phyloP scores from a whole-genome alignment of 2,113 vertebrate species.

The Phoxinus phoxinus region DNA sequence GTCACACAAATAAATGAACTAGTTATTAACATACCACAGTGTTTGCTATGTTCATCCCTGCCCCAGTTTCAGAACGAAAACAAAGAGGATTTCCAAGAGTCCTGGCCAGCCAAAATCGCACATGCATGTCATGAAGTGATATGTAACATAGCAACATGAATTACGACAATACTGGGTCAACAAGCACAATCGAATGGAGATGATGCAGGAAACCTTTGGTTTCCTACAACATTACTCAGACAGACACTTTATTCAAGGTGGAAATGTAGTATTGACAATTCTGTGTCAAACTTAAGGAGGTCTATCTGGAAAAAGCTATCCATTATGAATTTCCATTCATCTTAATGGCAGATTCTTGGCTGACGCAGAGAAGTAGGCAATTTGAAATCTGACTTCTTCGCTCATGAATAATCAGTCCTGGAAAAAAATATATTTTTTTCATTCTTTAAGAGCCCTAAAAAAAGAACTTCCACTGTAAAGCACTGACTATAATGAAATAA shows the following conservation, averaged over 20 bases:
- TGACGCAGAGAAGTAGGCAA: neutral
- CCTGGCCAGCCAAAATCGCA: conserved; percentile 5
- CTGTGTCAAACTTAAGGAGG: neutral
- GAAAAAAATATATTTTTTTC: neutral
- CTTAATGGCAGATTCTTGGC: neutral
- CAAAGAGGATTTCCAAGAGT: conserved; percentile 20
- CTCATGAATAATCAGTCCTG: neutral
- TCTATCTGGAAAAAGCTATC: neutral
- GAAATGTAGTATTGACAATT: neutral
- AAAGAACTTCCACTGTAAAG: neutral
- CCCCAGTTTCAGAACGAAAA: conserved; percentile 41
- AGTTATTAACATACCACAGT: conserved; percentile 55
- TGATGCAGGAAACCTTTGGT: neutral
- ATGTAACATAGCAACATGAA: conserved; percentile 25
- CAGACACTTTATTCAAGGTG: conserved; percentile 2
- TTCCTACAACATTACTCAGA: neutral
- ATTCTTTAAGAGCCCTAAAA: neutral
- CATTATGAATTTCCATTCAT: neutral
- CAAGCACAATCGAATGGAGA: neutral
- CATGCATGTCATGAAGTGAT: conserved; percentile 26
- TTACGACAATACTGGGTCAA: conserved; percentile 27
- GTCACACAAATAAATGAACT: conserved; percentile 54
- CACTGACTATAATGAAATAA: neutral
- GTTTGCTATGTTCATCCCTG: conserved; percentile 44
- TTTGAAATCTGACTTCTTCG: neutral